Conservation (phyloP, 92 coral and sea anemone genomes). For the Porites rus region DNA sequence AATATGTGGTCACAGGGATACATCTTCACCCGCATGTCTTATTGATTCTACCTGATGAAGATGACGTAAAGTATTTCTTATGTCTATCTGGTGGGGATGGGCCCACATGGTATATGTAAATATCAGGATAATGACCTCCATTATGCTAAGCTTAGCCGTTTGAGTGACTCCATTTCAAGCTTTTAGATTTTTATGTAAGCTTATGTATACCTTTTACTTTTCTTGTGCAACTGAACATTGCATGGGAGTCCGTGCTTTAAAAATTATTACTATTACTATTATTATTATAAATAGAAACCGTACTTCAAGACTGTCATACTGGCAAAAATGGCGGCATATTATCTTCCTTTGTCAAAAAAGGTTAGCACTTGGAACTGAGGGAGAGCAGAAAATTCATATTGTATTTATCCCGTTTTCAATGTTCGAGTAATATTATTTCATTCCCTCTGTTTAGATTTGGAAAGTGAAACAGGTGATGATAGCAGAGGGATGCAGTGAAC, state of each 20-base stretch:
- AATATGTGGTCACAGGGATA: constrained; percentile 44
- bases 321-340: constrained; percentile 14
- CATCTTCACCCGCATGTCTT: constrained; percentile 53
- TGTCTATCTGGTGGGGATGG: constrained; percentile 10
- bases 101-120: neutral
- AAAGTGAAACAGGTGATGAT: constrained; percentile 21
- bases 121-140: no score
- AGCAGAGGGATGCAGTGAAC: constrained; percentile 18
- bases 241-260: constrained; percentile 8
- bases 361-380: constrained; percentile 13
- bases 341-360: constrained; percentile 12
- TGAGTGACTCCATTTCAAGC: constrained; percentile 18
- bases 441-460: constrained; percentile 15
- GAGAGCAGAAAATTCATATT: constrained; percentile 20
- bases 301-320: neutral
- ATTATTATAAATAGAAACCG: neutral
- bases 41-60: constrained; percentile 48
- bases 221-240: constrained; percentile 11
- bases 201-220: neutral
- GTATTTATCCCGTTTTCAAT: constrained; percentile 13
- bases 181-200: constrained; percentile 7
- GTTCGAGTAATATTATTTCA: constrained; percentile 2
- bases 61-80: constrained; percentile 16
- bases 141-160: constrained; percentile 11
- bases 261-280: neutral